Evolutionary conservation across 1,140 invertebrate genomes (phyloP), one percentile per base, ranked within the genome.

Genomic region (Campoletis sonorensis): DNA sequence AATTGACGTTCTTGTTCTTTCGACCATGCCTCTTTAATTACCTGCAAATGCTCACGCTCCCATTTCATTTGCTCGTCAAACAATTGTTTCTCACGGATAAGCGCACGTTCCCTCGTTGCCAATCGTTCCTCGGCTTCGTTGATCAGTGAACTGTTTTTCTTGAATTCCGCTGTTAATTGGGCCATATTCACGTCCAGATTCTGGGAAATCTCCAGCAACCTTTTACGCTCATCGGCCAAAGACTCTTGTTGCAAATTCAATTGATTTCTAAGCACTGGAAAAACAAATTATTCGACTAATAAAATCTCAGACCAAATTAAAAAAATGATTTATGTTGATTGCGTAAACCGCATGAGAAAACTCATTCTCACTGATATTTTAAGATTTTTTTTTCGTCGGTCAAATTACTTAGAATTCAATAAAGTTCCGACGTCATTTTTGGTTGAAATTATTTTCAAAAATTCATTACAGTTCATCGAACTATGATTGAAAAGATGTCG

Each of bases 51-150:
- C 79, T 88, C 81, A 21, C 86, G 86, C 79, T 91, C 91, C 89
- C 88, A 92, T 67, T 88, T 88, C 13, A 84, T 85, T 79, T 91
- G 90, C 51, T 92, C 88, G 37, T 87, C 82, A 49, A 91, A 88
- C 16, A 90, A 82, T 82, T 92, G 88, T 83, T 85, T 88, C 54
- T 92, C 91, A 45, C 81, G 86, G 0, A 88, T 78, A 11, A 92
- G 77, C 11, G 79, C 73, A 64, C 88, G 82, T 84, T 90, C 87
- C 78, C 81, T 86, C 4, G 83, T 85, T 70, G 86, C 87, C 21
- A 90, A 26, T 21, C 79, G 84, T 81, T 88, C 87, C 85, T 91
- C 86, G 40, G 80, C 80, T 61, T 90, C 86, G 26, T 84, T 84
- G 7, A 86, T 84, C 33, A 84, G 73, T 7, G 33, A 21, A 81